Base-by-base conservation (phyloP, 2,888 invertebrate species). In the Craniophora ligustri region DNA sequence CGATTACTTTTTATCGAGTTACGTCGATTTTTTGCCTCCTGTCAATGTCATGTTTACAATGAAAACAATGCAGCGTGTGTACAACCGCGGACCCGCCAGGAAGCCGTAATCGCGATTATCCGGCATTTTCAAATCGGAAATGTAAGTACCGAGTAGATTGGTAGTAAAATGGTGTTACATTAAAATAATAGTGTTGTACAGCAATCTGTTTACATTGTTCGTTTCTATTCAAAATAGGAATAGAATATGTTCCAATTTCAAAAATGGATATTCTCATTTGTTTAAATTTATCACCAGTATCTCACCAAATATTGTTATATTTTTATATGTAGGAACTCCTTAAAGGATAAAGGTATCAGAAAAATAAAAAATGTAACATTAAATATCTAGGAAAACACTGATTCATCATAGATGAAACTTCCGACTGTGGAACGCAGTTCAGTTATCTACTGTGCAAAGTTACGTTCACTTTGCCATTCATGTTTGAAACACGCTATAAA, bases 71-170 rank as follows among this genome's bases (percentile, higher is more conserved):
- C 64, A 26, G 66, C 50, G 60, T 64, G 50, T 64, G 47, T 77
- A 72, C 71, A 63, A 67, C 73, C 67, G 66, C 66, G 66, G 62
- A 65, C 70, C 58, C 59, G 61, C 44, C 53, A 76, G 82, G 84
- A 84, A 80, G 67, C 61, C 41, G 55, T 82, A 85, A 85, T 84
- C 63, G 71, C 58, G 51, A 48, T 69, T 76, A 75, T 85, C 86
- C 85, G 81, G 76, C 76, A 69, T 80, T 81, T 79, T 78, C 66
- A 72, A 79, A 81, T 81, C 74, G 78, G 78, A 78, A 78, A 73
- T 71, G 68, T 49, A 51, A 61, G 48, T 65, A 50, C 46, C 60
- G 59, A 45, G 53, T 64, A 51, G 41, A 67, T 64, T 72, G 51
- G 49, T 63, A 64, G 45, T 49, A 38, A 44, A 62, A 67, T 50